These are phyloP conservation scores for Tupiocoris notatus DNA, from an alignment of 2,888 invertebrate species.

Conservation along the genomic window DNA sequence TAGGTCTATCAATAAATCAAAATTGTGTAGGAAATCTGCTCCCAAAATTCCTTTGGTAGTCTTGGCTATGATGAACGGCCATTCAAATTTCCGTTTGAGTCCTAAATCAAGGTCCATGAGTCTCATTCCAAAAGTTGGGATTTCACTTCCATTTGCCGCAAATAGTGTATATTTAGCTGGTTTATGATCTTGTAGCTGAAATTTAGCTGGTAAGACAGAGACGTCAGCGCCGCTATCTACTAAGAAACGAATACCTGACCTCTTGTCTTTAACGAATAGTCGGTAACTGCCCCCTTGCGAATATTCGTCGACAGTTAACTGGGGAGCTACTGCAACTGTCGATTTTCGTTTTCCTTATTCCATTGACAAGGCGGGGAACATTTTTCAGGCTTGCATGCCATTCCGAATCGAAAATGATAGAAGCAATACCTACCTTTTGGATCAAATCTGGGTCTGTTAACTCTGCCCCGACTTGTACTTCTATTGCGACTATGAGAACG, in stretches of 20 bases:
- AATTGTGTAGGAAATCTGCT: conserved; percentile 9
- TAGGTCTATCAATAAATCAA: conserved; percentile 17
- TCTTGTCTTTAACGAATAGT: not conserved
- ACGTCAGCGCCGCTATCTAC: conserved; percentile 43
- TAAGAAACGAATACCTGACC: conserved; percentile 10
- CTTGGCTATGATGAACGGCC: conserved; percentile 19
- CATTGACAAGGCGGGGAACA: conserved; percentile 1
- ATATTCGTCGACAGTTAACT: not conserved
- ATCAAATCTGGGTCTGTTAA: not conserved
- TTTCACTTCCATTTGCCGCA: conserved; percentile 48
- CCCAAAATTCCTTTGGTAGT: conserved; percentile 1
- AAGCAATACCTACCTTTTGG: not conserved
- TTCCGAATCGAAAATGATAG: not conserved
- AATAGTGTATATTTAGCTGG: conserved; percentile 45
- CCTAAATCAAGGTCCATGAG: conserved; percentile 42
- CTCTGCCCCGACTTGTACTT: no score
- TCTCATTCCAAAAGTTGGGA: conserved; percentile 45
- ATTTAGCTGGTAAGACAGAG: conserved; percentile 29
- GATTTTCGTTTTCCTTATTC: not conserved
- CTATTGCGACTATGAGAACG: not conserved
- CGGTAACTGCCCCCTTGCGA: not conserved
- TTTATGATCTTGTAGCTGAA: no score
- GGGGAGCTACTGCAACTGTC: not conserved
- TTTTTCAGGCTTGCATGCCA: not conserved
- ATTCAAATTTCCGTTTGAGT: conserved; percentile 42